phyloP scores from a whole-genome alignment of 2,113 vertebrate genomes.

The Phrynosoma blainvillii region DNA sequence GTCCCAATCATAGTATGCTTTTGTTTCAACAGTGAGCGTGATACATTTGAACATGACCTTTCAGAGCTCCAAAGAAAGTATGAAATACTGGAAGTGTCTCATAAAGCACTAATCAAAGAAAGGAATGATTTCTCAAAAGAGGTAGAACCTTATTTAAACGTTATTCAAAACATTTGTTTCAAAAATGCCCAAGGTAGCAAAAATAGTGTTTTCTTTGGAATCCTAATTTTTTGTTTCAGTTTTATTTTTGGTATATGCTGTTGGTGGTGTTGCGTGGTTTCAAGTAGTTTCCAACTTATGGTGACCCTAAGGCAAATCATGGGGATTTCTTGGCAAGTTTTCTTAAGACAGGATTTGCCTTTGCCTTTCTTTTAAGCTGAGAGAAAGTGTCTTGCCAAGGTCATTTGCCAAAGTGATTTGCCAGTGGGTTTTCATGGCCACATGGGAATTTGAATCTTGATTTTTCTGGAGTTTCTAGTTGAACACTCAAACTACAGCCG shows the following conservation, averaged over 20 bases:
- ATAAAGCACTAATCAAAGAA: slow-evolving; percentile 83
- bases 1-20: slow-evolving; percentile 33
- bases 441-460: too few relatives aligned
- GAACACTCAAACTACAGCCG: too few relatives aligned
- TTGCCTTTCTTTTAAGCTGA: too few relatives aligned
- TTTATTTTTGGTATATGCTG: background rate
- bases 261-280: too few relatives aligned
- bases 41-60: slow-evolving; percentile 86
- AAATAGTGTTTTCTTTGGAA: background rate
- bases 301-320: too few relatives aligned
- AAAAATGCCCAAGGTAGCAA: background rate
- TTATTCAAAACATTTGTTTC: background rate
- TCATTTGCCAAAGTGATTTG: too few relatives aligned
- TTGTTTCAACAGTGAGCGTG: slow-evolving; percentile 84
- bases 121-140: slow-evolving; percentile 88
- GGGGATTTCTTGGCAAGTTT: too few relatives aligned
- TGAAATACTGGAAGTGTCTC: slow-evolving; percentile 84
- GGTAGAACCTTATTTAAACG: slow-evolving; percentile 73
- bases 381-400: too few relatives aligned
- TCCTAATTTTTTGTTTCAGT: background rate
- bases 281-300: too few relatives aligned
- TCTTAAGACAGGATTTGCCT: too few relatives aligned
- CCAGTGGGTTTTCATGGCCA: too few relatives aligned
- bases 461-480: too few relatives aligned
- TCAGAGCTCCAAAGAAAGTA: slow-evolving; percentile 84